Evolutionary conservation across 2,888 invertebrate genomes (phyloP).

Genomic region (Cryptocephalus moraei): DNA sequence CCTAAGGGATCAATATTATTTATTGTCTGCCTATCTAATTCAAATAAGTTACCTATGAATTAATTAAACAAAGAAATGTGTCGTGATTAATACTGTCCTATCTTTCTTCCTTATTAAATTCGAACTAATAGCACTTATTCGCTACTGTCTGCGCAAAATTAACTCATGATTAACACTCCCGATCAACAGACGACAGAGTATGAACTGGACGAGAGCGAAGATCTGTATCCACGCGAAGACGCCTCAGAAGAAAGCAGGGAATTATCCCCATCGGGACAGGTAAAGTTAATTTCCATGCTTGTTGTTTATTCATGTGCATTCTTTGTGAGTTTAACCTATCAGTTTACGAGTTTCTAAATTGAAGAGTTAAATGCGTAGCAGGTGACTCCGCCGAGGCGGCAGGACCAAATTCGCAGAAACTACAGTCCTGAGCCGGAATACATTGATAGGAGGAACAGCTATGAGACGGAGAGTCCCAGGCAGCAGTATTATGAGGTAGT

Average conservation of each 20-base stretch:
- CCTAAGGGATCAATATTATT: too few species aligned
- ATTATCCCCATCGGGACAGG: slow-evolving; percentile 30
- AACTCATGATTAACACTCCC: slow-evolving; percentile 13
- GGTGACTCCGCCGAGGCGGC: slow-evolving; percentile 31
- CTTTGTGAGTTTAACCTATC: too few species aligned
- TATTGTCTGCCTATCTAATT: too few species aligned
- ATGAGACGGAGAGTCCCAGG: slow-evolving; percentile 33
- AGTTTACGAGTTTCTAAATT: too few species aligned
- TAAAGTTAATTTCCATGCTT: slow-evolving; percentile 13
- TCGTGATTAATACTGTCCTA: too few species aligned
- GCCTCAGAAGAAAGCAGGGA: slow-evolving; percentile 29
- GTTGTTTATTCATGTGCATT: too few species aligned
- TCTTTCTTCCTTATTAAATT: too few species aligned
- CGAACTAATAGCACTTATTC: too few species aligned
- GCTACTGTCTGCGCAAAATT: not conserved
- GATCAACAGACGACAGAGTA: slow-evolving; percentile 27
- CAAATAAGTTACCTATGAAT: too few species aligned
- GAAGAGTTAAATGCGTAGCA: slow-evolving; percentile 9
- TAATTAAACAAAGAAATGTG: too few species aligned
- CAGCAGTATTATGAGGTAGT: slow-evolving; percentile 13
- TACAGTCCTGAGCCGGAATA: slow-evolving; percentile 31
- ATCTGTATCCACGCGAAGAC: slow-evolving; percentile 30
- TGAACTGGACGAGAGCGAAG: slow-evolving; percentile 34
- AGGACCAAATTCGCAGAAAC: slow-evolving; percentile 19
- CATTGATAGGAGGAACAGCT: slow-evolving; percentile 29